These are phyloP conservation scores for Spodoptera littoralis DNA, from an alignment of 2,888 invertebrate species.

Conservation along the genomic window DNA sequence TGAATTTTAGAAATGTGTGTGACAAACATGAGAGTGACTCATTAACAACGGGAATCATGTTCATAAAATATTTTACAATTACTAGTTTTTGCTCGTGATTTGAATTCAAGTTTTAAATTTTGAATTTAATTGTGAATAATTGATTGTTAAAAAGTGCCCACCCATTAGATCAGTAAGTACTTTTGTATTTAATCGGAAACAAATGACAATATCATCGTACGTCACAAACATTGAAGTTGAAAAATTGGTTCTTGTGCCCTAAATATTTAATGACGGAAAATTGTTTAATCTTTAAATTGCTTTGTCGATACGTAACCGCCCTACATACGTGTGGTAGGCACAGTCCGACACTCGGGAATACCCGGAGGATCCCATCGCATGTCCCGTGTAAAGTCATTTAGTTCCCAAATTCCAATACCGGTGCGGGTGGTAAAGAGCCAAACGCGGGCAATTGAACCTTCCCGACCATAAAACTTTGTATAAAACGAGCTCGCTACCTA, in stretches of 20 bases:
- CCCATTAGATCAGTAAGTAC: no score
- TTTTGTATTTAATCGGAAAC: no score
- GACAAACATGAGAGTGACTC: no score
- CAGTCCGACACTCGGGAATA: conserved; percentile 4
- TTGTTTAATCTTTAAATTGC: not conserved
- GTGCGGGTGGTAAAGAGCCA: conserved; percentile 35
- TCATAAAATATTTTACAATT: no score
- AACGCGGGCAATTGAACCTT: conserved; percentile 46
- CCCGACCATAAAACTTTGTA: conserved; percentile 40
- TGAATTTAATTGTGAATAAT: no score
- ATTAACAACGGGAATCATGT: no score
- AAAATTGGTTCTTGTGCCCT: not conserved
- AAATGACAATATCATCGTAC: not conserved
- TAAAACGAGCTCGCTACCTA: conserved; percentile 39
- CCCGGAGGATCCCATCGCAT: conserved; percentile 9
- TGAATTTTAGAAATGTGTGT: no score
- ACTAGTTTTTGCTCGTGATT: no score
- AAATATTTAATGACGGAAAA: conserved; percentile 6
- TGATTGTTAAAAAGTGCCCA: no score
- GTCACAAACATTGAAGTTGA: not conserved
- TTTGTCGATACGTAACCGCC: conserved; percentile 1
- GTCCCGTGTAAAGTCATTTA: conserved; percentile 38
- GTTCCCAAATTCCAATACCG: conserved; percentile 38
- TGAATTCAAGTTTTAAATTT: no score
- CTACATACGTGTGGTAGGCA: no score